Base-by-base conservation (phyloP, 2,888 invertebrate genomes). In the Lordiphosa fenestrarum region DNA sequence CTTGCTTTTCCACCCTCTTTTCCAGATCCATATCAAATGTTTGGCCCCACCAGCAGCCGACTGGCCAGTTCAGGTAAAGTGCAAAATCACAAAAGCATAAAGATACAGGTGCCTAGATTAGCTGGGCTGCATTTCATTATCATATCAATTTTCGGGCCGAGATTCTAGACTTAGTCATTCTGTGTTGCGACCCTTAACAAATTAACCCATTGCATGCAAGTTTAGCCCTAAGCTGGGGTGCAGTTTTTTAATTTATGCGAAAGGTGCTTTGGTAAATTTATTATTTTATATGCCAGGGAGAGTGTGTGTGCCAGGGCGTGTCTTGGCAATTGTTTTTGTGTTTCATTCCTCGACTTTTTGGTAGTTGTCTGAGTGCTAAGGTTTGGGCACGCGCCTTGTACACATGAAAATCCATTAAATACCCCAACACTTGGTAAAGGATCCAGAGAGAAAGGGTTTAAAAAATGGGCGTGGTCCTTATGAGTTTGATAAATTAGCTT, bases 1-100 rank as follows among this genome's bases (percentile, higher is more conserved):
- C 41, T 36, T 44, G 64, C 46, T 19, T 63, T 15, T 13, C 33
- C 71, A 61, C 69, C 71, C 77, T 33, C 46, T 78, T 38, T 49
- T 60, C 78, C 94, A 97, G 98, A 98, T 95, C 98, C 98, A 89
- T 98, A 98, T 93, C 97, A 98, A 92, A 96, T 98, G 95, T 97
- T 98, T 90, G 98, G 97, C 66, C 96, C 98, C 65, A 97, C 98
- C 68, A 98, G 97, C 92, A 98, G 97, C 92, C 94, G 98, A 88
- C 92, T 98, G 89, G 98, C 98, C 54, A 97, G 96, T 91, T 97
- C 98, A 92, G 96, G 96, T 96, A 91, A 92, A 91, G 88, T 64
- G 46, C 53, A 53, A 60, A 84, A 77, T 71, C 69, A 76, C 71
- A 77, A 83, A 83, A 73, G 80, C 71, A 81, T 70, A 84, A 77